Percentiles rank a stretch among this genome's conserved stretches.
Evolutionary conservation across 2,888 invertebrate species (phyloP).

Genomic region (Eurytoma adleriae): DNA sequence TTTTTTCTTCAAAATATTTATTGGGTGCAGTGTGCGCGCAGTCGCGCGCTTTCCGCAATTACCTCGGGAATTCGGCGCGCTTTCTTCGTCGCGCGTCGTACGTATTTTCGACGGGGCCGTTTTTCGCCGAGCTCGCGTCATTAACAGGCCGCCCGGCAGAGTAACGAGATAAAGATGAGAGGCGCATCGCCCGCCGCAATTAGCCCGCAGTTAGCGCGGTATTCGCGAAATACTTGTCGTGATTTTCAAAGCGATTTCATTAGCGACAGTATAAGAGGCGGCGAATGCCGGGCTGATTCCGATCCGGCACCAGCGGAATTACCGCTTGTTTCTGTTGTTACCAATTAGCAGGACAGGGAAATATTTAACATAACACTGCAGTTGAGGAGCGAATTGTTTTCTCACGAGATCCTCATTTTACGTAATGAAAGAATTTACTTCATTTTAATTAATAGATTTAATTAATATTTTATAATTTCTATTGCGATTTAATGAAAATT

Average conservation of each 20-base stretch:
- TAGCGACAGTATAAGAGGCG: conserved; percentile 2
- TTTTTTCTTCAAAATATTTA: not conserved
- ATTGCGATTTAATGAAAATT: too few relatives aligned
- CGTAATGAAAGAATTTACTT: too few relatives aligned
- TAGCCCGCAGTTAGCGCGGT: conserved; percentile 38
- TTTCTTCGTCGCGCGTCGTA: conserved; percentile 4
- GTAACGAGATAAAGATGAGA: conserved; percentile 49
- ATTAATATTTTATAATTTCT: too few relatives aligned
- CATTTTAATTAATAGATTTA: too few relatives aligned
- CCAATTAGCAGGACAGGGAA: not conserved
- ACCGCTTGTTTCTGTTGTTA: too few relatives aligned
- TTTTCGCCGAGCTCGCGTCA: conserved; percentile 7
- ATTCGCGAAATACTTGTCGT: conserved; percentile 38
- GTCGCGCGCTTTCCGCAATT: conserved; percentile 34
- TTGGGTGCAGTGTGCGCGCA: not conserved
- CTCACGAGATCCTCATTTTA: too few relatives aligned
- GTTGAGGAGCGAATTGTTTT: too few relatives aligned
- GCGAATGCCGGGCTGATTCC: too few relatives aligned
- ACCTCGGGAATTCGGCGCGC: conserved; percentile 20
- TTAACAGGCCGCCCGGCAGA: conserved; percentile 8
- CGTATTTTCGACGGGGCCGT: conserved; percentile 15
- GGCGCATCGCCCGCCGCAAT: conserved; percentile 40
- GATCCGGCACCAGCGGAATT: too few relatives aligned
- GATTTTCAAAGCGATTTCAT: conserved; percentile 47
- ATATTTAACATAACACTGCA: conserved; percentile 1